A percentile compares a stretch with the other conserved stretches of the same genome.
phyloP scores from a whole-genome alignment of 2,113 vertebrate species.

The Garra rufa region DNA sequence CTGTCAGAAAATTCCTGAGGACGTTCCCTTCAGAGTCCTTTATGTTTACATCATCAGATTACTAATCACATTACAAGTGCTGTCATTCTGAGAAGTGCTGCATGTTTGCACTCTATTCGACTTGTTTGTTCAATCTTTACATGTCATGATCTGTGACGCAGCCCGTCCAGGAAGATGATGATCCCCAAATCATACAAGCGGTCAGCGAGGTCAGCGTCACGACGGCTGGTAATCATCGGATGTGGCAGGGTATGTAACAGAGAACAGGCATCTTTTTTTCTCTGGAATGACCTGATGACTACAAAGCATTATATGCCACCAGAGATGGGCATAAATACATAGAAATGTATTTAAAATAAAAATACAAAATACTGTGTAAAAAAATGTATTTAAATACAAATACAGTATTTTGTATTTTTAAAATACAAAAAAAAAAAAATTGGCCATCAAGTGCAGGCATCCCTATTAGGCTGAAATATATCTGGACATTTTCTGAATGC shows the following conservation, averaged over 20 bases:
- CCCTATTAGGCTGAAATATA: too few species aligned
- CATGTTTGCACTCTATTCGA: constrained; percentile 21
- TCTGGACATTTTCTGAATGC: too few species aligned
- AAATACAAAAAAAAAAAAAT: too few species aligned
- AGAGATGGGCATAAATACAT: too few species aligned
- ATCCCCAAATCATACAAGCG: constrained; percentile 11
- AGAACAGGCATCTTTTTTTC: constrained; percentile 10
- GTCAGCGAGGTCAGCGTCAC: constrained; percentile 22
- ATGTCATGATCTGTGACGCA: constrained; percentile 23
- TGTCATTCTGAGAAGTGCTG: constrained; percentile 41
- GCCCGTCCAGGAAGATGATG: constrained; percentile 27
- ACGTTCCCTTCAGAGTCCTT: constrained; percentile 29
- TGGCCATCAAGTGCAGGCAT: too few species aligned
- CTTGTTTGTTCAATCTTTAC: constrained; percentile 35
- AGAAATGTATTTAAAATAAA: too few species aligned
- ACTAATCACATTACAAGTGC: constrained; percentile 48
- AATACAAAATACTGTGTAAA: too few species aligned
- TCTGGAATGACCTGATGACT: constrained; percentile 18
- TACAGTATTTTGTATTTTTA: too few species aligned
- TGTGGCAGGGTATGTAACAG: constrained; percentile 15
- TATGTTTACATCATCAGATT: constrained; percentile 53
- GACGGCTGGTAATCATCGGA: constrained; percentile 18
- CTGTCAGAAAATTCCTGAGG: constrained; percentile 30
- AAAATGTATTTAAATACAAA: too few species aligned
- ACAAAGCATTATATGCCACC: not conserved